Percentiles rank a stretch among this genome's conserved stretches.
These are phyloP conservation scores for Nipponacmea schrenckii DNA, from an alignment of 2,888 invertebrate species.

Conservation along the genomic window DNA sequence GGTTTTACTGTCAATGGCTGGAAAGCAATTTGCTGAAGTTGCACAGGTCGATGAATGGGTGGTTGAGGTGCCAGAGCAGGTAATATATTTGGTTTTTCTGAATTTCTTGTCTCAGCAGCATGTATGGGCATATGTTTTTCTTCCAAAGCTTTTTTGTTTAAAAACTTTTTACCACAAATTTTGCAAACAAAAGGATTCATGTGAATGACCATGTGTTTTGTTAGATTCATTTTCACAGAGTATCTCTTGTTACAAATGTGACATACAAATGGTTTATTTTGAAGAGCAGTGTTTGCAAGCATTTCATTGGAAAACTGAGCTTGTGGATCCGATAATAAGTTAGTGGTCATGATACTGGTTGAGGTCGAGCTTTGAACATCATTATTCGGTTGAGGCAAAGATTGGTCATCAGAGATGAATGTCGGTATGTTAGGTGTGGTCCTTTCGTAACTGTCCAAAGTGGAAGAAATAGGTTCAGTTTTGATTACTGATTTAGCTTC, in stretches of 20 bases:
- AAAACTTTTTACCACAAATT: constrained; percentile 1
- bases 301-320: neutral
- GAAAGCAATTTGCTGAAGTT: no score
- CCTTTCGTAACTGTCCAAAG: no score
- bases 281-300: neutral
- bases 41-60: no score
- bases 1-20: no score
- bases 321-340: neutral
- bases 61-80: no score
- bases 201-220: constrained; percentile 1
- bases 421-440: neutral
- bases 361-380: neutral
- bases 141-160: neutral
- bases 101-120: neutral
- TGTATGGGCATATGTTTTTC: neutral
- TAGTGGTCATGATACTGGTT: neutral
- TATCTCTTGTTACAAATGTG: neutral
- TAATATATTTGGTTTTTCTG: no score
- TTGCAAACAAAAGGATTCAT: neutral
- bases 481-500: neutral
- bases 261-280: neutral
- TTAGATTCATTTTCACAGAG: neutral
- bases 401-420: neutral
- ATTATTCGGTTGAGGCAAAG: neutral
- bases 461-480: no score